Evolutionary conservation across 1,140 invertebrate species (phyloP), one percentile per base, ranked within the genome.

Genomic region (Microvelia longipes): DNA sequence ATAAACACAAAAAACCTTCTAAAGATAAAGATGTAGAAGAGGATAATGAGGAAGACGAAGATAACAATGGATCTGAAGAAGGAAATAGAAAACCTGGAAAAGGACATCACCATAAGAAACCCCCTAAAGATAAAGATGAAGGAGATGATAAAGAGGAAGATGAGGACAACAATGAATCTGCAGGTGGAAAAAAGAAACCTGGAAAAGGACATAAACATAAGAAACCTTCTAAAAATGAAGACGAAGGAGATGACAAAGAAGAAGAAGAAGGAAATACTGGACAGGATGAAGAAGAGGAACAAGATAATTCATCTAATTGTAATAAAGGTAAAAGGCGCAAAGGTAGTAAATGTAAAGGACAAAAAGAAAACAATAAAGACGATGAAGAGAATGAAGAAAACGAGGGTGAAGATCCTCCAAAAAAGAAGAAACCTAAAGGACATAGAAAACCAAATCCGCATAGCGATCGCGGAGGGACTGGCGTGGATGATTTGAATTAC

Each of bases 91-190:
- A 26, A n/a, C 35, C 29, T 24, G 29, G 35, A 24, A 15, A 30
- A 67, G 66, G 35, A 26, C 24, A 28, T 11, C 13, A 24, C 2
- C 24, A 30, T 15, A 67, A 5, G 19, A 24, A 24, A 26, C 28
- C 66, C 28, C 29, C 29, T 30, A 29, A 67, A 25, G 69, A 73
- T 68, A 74, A 74, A 69, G 71, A 69, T 63, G 71, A 67, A 69
- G 84, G 82, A 1, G 77, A 81, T 0, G 71, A 78, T 60, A 60
- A 19, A 11, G 50, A 60, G 11, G 19, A 19, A 11, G 50, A 11
- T 11, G 50, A 60, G 50, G 50, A 60, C 50, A 60, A 60, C 50
- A 60, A 60, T 11, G 50, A 60, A 5, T 11, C 19, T 60, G 50
- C 11, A 60, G 50, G n/a, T n/a, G n/a, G n/a, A n/a, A n/a, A n/a